These are phyloP conservation scores for Pelecanoides urinatrix DNA, from an alignment of 2,113 vertebrate species.

Conservation along the genomic window DNA sequence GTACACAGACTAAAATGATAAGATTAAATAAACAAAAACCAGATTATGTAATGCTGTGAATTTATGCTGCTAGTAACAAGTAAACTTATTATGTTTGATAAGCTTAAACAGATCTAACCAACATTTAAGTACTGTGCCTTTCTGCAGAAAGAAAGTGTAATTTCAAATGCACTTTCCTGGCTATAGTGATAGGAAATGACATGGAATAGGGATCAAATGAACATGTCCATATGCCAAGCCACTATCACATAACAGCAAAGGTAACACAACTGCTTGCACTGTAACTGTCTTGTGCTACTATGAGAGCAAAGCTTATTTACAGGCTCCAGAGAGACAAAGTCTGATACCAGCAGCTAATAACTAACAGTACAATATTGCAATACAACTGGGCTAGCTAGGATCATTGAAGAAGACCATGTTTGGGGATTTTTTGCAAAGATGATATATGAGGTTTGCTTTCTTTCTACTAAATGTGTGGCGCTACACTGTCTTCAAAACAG, in stretches of 20 bases:
- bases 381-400: neutral
- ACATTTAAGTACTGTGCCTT: neutral
- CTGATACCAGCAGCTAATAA: neutral
- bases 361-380: neutral
- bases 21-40: neutral
- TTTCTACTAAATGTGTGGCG: constrained; percentile 37
- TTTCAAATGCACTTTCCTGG: neutral
- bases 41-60: neutral
- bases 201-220: neutral
- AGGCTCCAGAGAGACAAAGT: neutral
- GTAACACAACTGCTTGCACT: neutral
- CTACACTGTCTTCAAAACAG: constrained; percentile 11
- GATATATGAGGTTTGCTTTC: constrained; percentile 60
- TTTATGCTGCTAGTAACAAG: neutral
- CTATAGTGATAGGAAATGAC: neutral
- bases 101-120: neutral
- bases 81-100: neutral
- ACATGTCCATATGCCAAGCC: neutral
- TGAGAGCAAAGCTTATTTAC: neutral
- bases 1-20: neutral
- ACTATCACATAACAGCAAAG: neutral
- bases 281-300: neutral
- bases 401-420: neutral
- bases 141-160: neutral
- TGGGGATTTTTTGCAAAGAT: constrained; percentile 42